Evolutionary conservation across 2,888 invertebrate genomes (phyloP), one percentile per base, ranked within the genome.

Genomic region (Lordiphosa fenestrarum): DNA sequence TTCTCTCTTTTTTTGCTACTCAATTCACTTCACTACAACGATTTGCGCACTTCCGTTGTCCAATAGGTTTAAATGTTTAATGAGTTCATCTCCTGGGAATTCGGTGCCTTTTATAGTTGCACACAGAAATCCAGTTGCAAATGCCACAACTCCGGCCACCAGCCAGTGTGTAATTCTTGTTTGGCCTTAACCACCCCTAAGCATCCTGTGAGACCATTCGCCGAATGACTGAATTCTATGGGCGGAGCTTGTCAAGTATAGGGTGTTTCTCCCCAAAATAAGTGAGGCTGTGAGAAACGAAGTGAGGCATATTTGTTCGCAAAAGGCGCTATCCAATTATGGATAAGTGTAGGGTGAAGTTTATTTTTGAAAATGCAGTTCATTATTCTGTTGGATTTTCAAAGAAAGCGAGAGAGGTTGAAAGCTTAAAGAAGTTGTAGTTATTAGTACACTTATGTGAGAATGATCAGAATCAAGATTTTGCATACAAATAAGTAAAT

Each of bases 31-130:
- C 10, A 51, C 38, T 47, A 6, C 6, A 13, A 1, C n/a, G 13
- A 9, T 51, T 30, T 41, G 9, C 37, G 30, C 46, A 41, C 61
- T 61, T 68, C 53, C 57, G 59, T 30, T 58, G 25, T 64, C 77
- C 59, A 77, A 85, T 84, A 73, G 76, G 80, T 68, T 66, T 12
- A 44, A 70, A 63, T 69, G 57, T 57, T 44, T 55, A 85, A 77
- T 81, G 71, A 73, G 80, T 46, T 62, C 62, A 69, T 73, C 84
- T 83, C 83, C 61, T 57, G 85, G 73, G 84, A 84, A 72, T 73
- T 61, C 56, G 25, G 37, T 40, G 57, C 66, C 80, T 86, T 86
- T 85, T 86, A 86, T 86, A 85, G 52, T 46, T 54, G 13, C 59
- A 6, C 46, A 36, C 30, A 10, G 4, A 39, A 46, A 33, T 74